phyloP scores from a whole-genome alignment of 2,797 vertebrate species.

The Miichthys miiuy region DNA sequence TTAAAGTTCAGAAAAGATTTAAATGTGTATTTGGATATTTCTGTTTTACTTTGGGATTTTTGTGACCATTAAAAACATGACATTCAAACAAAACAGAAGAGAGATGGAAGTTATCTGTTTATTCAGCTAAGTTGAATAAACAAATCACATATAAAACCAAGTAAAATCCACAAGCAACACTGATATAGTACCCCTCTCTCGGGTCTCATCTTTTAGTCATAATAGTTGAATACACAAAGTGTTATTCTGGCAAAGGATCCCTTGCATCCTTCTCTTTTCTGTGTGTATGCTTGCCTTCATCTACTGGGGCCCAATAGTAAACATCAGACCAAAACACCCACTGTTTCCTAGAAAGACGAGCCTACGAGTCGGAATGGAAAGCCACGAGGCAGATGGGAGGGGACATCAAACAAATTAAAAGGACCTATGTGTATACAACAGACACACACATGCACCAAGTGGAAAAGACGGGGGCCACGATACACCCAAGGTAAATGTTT shows the following conservation, averaged over 20 bases:
- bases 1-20: background rate
- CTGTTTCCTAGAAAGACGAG: slow-evolving; percentile 81
- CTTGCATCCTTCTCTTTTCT: slow-evolving; percentile 11
- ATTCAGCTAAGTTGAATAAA: background rate
- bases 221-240: background rate
- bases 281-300: slow-evolving; percentile 27
- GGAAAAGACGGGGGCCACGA: slow-evolving; percentile 55
- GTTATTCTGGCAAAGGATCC: background rate
- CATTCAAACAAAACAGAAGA: background rate
- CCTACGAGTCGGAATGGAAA: slow-evolving; percentile 77
- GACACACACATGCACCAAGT: slow-evolving; percentile 42
- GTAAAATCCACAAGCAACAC: background rate
- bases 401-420: slow-evolving; percentile 86
- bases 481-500: slow-evolving; percentile 79
- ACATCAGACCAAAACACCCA: slow-evolving; percentile 74
- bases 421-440: slow-evolving; percentile 74
- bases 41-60: background rate
- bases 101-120: background rate
- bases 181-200: background rate
- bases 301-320: slow-evolving; percentile 66
- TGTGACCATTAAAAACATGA: background rate
- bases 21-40: background rate
- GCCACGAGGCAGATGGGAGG: slow-evolving; percentile 73
- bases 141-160: background rate
- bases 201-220: background rate